Evolutionary conservation across 2,888 invertebrate species (phyloP).

Genomic region (Macrosiphum euphorbiae): DNA sequence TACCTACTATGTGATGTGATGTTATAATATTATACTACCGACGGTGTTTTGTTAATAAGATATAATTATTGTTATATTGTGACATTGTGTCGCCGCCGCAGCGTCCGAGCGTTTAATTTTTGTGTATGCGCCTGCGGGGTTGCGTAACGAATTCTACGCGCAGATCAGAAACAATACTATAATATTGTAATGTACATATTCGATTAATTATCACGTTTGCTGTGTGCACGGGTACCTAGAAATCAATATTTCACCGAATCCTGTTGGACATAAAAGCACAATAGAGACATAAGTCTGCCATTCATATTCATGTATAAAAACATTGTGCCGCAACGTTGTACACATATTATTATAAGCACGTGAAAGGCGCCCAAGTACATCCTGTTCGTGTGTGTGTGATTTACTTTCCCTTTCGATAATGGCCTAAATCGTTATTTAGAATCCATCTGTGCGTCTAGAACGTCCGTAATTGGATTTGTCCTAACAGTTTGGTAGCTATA

Average conservation of each 20-base stretch:
- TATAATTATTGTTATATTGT: background rate
- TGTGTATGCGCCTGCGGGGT: background rate
- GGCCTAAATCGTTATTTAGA: slow-evolving; percentile 56
- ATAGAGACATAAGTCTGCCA: slow-evolving; percentile 19
- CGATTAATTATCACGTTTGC: background rate
- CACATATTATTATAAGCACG: slow-evolving; percentile 28
- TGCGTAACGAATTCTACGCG: background rate
- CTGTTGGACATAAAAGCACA: slow-evolving; percentile 57
- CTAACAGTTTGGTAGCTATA: background rate
- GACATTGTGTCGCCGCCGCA: background rate
- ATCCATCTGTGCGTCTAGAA: slow-evolving; percentile 19
- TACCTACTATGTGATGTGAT: background rate
- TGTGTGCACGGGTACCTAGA: background rate
- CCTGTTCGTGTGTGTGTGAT: slow-evolving; percentile 60
- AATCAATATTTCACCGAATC: slow-evolving; percentile 45
- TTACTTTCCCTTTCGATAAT: slow-evolving; percentile 63
- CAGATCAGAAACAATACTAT: background rate
- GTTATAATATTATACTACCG: background rate
- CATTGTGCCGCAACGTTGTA: slow-evolving; percentile 22
- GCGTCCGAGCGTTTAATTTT: background rate
- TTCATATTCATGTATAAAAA: slow-evolving; percentile 43
- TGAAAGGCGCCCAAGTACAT: slow-evolving; percentile 63
- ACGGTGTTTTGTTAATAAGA: background rate
- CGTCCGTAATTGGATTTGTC: slow-evolving; percentile 17
- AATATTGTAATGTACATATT: slow-evolving; percentile 2